Evolutionary conservation across 2,797 vertebrate genomes (phyloP), one percentile per base, ranked within the genome.

Genomic region (Anguilla pacifica): DNA sequence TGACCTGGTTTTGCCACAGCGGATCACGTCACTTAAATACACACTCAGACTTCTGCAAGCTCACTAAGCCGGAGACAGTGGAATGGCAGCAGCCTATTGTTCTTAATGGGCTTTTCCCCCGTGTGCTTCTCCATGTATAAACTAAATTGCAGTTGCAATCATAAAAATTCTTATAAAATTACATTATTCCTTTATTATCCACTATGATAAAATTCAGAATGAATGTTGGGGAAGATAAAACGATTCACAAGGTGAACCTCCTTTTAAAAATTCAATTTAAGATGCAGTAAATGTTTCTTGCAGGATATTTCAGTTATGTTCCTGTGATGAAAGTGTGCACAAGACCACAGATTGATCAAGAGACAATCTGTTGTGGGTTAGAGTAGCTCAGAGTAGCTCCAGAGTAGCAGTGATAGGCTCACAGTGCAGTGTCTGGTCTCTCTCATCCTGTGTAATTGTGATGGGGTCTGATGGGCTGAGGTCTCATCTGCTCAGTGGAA

Each of bases 1-100:
- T 86, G 88, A 88, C 85, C 88, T 70, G 79, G 28, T 86, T 83
- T 83, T 55, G 35, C 46, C 57, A 72, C 86, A 83, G 49, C 49
- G n/a, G 72, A 19, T 85, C 31, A 55, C 83, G 74, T 74, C 53
- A 81, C 74, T 49, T 22, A 49, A 82, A 82, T 25, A 82, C 9
- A 51, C 46, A 82, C 43, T 49, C 46, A n/a, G 79, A 11, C 1
- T 51, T 13, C 46, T 46, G 17, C 46, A 49, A 25, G 43, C 77
- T 19, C 39, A 39, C 6, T 79, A 19, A 22, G 43, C 77, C 49
- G 11, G 35, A 85, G 72, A 28, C 25, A 83, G 43, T 28, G 35
- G 46, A 53, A 31, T 51, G 86, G 43, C 79, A 22, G 28, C 25
- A 81, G 28, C 49, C 13, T 51, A n/a, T 17, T 61, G 43, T 17